Conservation (phyloP, 2,113 vertebrate genomes). For the Antennarius striatus region DNA sequence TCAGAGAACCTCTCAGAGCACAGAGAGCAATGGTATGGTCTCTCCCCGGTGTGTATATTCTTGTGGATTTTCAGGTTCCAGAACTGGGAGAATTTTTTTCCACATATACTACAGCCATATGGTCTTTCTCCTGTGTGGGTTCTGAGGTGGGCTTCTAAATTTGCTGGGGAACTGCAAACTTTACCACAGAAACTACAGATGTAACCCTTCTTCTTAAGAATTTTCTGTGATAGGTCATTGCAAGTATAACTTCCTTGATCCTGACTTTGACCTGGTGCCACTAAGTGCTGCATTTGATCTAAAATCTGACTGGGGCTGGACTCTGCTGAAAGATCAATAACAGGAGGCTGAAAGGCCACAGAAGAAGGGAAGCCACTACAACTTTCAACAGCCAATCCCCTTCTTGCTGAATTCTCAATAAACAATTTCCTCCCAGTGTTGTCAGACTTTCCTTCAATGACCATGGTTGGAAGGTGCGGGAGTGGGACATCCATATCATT, state of each 20-base stretch:
- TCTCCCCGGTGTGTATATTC: constrained; percentile 71
- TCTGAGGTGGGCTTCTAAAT: constrained; percentile 68
- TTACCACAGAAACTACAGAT: constrained; percentile 68
- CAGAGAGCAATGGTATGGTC: constrained; percentile 61
- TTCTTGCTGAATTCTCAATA: constrained; percentile 11
- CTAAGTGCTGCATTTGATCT: constrained; percentile 13
- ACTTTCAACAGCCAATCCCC: constrained; percentile 15
- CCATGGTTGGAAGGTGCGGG: constrained; percentile 16
- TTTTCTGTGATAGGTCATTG: not conserved
- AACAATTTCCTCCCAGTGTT: constrained; percentile 27
- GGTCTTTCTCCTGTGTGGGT: constrained; percentile 74
- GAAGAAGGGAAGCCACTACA: constrained; percentile 19
- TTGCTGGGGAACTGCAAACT: constrained; percentile 58
- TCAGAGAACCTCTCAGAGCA: constrained; percentile 70
- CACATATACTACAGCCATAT: constrained; percentile 64
- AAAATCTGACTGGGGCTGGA: constrained; percentile 11
- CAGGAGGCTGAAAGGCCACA: constrained; percentile 18
- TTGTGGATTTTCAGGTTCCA: constrained; percentile 75
- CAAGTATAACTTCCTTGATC: not conserved
- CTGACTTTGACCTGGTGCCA: constrained; percentile 3
- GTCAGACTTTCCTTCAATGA: constrained; percentile 19
- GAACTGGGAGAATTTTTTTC: constrained; percentile 73
- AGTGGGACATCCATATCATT: constrained; percentile 35
- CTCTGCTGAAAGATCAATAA: constrained; percentile 45
- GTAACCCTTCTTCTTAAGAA: constrained; percentile 39